These are phyloP conservation scores for Gambusia affinis DNA, from an alignment of 2,113 vertebrate species.

Conservation along the genomic window DNA sequence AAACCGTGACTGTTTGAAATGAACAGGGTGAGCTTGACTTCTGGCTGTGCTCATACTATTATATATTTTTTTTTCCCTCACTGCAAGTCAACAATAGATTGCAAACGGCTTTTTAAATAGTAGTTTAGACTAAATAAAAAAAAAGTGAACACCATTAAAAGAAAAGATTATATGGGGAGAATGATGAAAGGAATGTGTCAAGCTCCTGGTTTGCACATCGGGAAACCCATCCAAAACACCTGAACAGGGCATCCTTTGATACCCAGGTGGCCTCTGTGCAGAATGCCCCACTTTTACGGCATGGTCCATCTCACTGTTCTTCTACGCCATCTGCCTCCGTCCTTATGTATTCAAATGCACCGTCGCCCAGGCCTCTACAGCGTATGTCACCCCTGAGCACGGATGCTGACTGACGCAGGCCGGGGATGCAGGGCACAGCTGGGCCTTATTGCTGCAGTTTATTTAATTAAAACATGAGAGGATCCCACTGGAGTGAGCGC, in stretches of 20 bases:
- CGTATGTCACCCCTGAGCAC: conserved; percentile 47
- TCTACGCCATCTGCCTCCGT: conserved; percentile 25
- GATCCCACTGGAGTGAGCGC: conserved; percentile 66
- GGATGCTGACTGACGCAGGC: conserved; percentile 65
- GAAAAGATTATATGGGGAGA: conserved; percentile 11
- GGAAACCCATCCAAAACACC: conserved; percentile 66
- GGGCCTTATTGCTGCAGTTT: conserved; percentile 72
- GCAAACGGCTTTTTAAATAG: too few species aligned
- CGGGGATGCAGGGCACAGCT: conserved; percentile 73
- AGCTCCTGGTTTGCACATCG: conserved; percentile 53
- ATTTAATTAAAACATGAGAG: conserved; percentile 80
- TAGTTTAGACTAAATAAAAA: neutral
- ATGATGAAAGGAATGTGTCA: conserved; percentile 33
- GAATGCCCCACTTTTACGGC: conserved; percentile 59
- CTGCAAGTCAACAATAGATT: too few species aligned
- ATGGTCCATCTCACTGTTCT: conserved; percentile 26
- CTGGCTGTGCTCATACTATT: too few species aligned
- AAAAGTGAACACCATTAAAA: neutral
- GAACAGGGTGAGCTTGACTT: neutral
- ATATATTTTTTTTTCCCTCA: too few species aligned
- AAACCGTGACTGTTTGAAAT: neutral
- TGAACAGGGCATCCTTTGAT: conserved; percentile 65
- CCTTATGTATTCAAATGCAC: conserved; percentile 31
- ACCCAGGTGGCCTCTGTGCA: conserved; percentile 57
- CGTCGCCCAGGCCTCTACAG: conserved; percentile 24